Evolutionary conservation across 2,797 vertebrate genomes (phyloP).

Genomic region (Mormyrops boulengeri): DNA sequence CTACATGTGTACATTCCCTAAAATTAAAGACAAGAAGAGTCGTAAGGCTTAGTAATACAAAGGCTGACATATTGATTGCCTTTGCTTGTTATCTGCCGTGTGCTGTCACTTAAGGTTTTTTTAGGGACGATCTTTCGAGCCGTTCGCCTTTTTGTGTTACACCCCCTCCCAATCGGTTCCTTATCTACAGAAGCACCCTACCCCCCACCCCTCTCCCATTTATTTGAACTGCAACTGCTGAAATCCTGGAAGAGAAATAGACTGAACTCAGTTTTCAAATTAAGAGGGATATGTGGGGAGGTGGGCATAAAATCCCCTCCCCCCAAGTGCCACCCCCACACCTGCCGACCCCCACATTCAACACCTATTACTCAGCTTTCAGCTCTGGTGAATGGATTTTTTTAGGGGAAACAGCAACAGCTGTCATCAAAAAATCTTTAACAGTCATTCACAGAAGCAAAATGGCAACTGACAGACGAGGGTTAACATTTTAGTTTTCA

Average conservation of each 20-base stretch:
- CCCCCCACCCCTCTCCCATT: background rate
- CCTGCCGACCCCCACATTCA: background rate
- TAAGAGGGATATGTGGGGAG: background rate
- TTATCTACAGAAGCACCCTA: background rate
- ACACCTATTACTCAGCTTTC: background rate
- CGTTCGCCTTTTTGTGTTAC: background rate
- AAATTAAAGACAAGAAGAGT: background rate
- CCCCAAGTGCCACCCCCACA: too few relatives aligned
- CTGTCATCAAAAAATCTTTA: background rate
- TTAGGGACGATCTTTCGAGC: background rate
- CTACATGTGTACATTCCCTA: background rate
- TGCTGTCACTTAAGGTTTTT: background rate
- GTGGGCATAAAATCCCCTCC: background rate
- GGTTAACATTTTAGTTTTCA: background rate
- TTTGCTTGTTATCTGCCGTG: background rate
- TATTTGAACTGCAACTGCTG: background rate
- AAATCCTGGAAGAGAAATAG: background rate
- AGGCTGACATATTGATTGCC: background rate
- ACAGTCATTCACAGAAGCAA: background rate
- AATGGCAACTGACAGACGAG: background rate
- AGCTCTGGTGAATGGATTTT: background rate
- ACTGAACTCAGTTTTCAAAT: background rate
- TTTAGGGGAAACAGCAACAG: background rate
- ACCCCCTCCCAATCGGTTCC: background rate
- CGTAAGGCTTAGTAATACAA: background rate